phyloP scores from a whole-genome alignment of 53 echinoderm and acorn worm species.

The Holothuria scabra region DNA sequence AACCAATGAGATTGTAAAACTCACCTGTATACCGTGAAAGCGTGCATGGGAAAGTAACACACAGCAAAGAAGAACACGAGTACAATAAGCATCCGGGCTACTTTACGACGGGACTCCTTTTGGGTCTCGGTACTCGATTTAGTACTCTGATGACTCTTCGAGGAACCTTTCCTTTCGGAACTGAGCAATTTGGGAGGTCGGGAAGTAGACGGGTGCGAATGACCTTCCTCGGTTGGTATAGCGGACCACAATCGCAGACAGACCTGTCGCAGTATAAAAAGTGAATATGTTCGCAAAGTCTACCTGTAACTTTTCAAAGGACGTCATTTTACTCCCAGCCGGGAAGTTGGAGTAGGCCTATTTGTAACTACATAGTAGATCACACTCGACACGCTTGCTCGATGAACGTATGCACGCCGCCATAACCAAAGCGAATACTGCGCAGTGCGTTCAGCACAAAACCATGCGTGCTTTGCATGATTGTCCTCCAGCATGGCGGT shows the following conservation, averaged over 20 bases:
- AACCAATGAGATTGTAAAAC: not conserved
- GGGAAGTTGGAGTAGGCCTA: too few relatives aligned
- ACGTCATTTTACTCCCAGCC: too few relatives aligned
- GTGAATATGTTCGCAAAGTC: too few relatives aligned
- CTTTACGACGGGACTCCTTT: conserved; percentile 62
- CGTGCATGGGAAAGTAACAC: conserved; percentile 69
- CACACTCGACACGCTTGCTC: too few relatives aligned
- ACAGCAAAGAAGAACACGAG: conserved; percentile 68
- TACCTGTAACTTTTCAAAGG: too few relatives aligned
- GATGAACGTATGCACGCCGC: too few relatives aligned
- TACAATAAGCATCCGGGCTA: conserved; percentile 75
- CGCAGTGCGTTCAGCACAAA: too few relatives aligned
- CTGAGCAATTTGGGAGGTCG: conserved; percentile 17
- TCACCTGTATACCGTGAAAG: conserved; percentile 54
- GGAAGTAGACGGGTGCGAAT: not conserved
- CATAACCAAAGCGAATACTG: too few relatives aligned
- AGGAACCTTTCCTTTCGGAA: conserved; percentile 13
- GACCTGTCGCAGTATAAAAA: conserved; percentile 40
- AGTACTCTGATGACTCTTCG: not conserved
- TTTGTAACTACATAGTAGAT: too few relatives aligned
- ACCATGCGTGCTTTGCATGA: too few relatives aligned
- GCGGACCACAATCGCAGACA: conserved; percentile 87
- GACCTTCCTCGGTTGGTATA: conserved; percentile 84
- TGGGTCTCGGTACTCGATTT: conserved; percentile 68
- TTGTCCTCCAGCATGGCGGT: too few relatives aligned